Conservation (phyloP, 2,797 vertebrate genomes). For the Tenualosa thibaudeaui region DNA sequence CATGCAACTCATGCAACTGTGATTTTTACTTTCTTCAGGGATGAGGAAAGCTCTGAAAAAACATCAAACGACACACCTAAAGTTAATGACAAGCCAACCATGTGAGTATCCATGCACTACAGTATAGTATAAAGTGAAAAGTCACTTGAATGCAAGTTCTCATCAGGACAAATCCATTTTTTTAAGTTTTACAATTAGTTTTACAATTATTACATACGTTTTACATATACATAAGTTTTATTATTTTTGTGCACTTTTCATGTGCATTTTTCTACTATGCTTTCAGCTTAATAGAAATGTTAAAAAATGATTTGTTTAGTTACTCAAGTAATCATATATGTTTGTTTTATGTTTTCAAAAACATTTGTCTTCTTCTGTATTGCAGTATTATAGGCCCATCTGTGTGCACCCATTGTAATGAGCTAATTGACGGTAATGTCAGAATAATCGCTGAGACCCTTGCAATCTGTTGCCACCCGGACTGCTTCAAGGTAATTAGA, state of each 20-base stretch:
- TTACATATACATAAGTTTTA: no score
- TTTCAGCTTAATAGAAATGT: no score
- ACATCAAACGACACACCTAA: background rate
- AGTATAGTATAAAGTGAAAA: background rate
- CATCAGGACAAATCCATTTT: background rate
- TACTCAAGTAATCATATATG: background rate
- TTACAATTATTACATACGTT: no score
- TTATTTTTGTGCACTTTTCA: no score
- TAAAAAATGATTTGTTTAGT: background rate
- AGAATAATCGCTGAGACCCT: conserved; percentile 61
- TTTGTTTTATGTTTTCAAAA: background rate
- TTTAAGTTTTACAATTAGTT: background rate
- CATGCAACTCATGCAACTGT: background rate
- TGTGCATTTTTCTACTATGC: background rate
- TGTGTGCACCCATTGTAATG: conserved; percentile 61
- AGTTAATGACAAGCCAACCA: background rate
- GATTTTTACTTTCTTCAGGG: background rate
- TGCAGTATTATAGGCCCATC: conserved; percentile 26
- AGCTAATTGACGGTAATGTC: conserved; percentile 55
- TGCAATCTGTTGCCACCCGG: conserved; percentile 55
- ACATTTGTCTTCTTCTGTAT: background rate
- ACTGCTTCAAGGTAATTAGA: conserved; percentile 66
- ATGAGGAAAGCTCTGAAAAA: background rate
- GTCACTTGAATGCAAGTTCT: background rate
- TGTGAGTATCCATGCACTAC: conserved; percentile 1